Evolutionary conservation across 2,113 vertebrate species (phyloP).

Genomic region (Nyctibius bracteatus): DNA sequence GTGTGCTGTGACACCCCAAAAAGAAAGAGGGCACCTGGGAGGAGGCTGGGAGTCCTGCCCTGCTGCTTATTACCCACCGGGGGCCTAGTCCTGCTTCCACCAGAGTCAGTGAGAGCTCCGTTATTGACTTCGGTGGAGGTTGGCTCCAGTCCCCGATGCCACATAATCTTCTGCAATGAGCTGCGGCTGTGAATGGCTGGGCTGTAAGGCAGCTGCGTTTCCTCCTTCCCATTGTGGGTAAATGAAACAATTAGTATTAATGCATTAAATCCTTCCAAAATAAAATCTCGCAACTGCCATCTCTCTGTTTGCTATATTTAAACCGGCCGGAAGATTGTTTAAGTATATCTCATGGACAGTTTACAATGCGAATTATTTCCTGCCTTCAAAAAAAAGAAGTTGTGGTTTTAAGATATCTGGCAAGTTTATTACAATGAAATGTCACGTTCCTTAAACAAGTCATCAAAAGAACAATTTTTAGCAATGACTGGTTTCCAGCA

Average conservation of each 20-base stretch:
- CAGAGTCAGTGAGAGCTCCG: not conserved
- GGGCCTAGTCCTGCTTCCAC: not conserved
- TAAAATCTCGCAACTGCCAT: not conserved
- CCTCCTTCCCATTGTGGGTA: not conserved
- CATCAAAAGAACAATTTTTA: slow-evolving; percentile 24
- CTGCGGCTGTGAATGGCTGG: not conserved
- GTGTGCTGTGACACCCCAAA: not conserved
- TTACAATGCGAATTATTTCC: slow-evolving; percentile 36
- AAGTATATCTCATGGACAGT: slow-evolving; percentile 10
- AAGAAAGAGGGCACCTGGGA: not conserved
- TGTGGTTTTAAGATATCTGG: not conserved
- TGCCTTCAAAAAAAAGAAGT: not conserved
- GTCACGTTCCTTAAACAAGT: not conserved
- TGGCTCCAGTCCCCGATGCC: not conserved
- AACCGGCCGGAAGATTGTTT: slow-evolving; percentile 14
- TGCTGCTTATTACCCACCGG: not conserved
- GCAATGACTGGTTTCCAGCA: not conserved
- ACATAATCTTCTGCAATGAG: not conserved
- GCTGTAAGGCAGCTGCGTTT: not conserved
- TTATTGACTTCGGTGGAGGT: not conserved
- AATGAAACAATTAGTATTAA: not conserved
- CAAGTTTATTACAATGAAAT: slow-evolving; percentile 12
- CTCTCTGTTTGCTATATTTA: not conserved
- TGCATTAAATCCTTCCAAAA: not conserved
- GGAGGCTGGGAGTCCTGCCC: not conserved